Conservation (phyloP, 2,797 vertebrate genomes). For the Hirundo rustica region DNA sequence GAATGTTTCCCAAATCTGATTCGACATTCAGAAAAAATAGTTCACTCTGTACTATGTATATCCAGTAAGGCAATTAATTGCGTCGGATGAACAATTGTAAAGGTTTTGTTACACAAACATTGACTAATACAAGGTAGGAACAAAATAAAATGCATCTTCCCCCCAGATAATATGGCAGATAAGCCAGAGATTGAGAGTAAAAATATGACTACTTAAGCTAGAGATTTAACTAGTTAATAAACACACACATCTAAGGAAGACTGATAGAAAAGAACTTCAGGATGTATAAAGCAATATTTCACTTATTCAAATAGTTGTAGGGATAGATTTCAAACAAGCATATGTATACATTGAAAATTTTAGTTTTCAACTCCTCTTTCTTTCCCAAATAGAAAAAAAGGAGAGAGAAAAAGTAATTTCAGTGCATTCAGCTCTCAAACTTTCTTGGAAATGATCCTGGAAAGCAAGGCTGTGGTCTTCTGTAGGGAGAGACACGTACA, state of each 20-base stretch:
- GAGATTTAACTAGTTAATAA: not conserved
- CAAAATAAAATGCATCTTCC: not conserved
- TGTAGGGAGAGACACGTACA: not conserved
- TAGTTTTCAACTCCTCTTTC: not conserved
- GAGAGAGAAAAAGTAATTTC: not conserved
- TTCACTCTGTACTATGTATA: not conserved
- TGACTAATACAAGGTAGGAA: not conserved
- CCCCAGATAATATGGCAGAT: not conserved
- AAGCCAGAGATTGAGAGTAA: not conserved
- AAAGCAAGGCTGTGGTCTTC: not conserved
- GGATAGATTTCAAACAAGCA: not conserved
- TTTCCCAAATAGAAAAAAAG: not conserved
- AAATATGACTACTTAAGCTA: not conserved
- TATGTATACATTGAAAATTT: not conserved
- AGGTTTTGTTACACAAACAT: not conserved
- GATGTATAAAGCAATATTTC: not conserved
- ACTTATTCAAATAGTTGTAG: not conserved
- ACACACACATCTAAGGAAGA: not conserved
- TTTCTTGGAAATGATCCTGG: not conserved
- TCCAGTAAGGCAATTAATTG: not conserved
- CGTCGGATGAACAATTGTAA: not conserved
- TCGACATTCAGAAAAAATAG: not conserved
- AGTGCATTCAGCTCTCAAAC: not conserved
- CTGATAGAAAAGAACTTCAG: not conserved
- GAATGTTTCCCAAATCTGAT: not conserved